Conservation (phyloP, 2,888 invertebrate species). For the Platynereis dumerilii region DNA sequence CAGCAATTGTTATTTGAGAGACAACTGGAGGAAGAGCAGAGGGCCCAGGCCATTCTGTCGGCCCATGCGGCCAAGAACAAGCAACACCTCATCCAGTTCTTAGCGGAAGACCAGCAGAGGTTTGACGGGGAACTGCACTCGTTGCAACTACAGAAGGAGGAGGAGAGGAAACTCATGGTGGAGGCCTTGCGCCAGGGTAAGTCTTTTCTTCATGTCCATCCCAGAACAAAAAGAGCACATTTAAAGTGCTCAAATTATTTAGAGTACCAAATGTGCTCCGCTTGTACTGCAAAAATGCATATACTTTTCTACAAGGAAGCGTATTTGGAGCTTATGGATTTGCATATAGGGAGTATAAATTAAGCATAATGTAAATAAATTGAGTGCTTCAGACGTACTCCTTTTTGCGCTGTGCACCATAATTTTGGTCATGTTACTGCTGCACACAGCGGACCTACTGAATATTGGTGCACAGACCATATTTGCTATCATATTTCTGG, state of each 20-base stretch:
- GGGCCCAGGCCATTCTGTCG: conserved; percentile 50
- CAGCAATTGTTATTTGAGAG: conserved; percentile 50
- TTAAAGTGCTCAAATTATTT: no score
- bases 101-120: conserved; percentile 48
- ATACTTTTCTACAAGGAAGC: no score
- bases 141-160: conserved; percentile 44
- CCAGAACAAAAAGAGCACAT: no score
- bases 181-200: conserved; percentile 45
- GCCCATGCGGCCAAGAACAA: conserved; percentile 46
- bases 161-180: conserved; percentile 43
- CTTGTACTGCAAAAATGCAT: no score
- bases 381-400: no score
- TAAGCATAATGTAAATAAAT: no score
- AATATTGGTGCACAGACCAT: no score
- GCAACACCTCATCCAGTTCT: conserved; percentile 43
- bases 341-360: no score
- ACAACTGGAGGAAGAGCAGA: conserved; percentile 47
- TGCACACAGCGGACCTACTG: no score
- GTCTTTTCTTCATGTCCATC: conserved; percentile 12
- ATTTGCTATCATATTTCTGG: no score
- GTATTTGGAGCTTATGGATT: no score
- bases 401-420: not conserved
- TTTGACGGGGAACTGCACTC: conserved; percentile 44
- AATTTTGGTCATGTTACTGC: not conserved
- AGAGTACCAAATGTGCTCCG: no score